These are phyloP conservation scores for Cheilosia impressa DNA, from an alignment of 2,888 invertebrate species.

Conservation along the genomic window DNA sequence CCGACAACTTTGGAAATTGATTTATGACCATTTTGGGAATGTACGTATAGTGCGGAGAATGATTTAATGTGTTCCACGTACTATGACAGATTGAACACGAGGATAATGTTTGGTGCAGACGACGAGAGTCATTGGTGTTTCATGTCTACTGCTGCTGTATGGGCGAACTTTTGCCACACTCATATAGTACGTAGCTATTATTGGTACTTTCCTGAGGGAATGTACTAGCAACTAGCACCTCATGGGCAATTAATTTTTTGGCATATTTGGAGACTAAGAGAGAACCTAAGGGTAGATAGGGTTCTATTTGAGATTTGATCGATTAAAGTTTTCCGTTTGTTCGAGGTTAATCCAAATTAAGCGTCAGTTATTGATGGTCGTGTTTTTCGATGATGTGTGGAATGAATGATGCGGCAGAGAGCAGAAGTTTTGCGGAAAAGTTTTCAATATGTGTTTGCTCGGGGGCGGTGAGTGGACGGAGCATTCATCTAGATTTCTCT, in stretches of 20 bases:
- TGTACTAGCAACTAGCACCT: conserved; percentile 30
- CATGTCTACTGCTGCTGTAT: conserved; percentile 16
- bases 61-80: conserved; percentile 72
- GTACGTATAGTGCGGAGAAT: conserved; percentile 39
- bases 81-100: conserved; percentile 74
- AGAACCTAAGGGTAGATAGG: neutral
- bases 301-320: conserved; percentile 50
- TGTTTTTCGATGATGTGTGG: conserved; percentile 25
- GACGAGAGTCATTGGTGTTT: conserved; percentile 57
- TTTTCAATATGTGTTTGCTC: conserved; percentile 26
- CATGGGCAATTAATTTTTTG: conserved; percentile 60
- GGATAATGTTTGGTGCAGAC: conserved; percentile 69
- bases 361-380: conserved; percentile 58
- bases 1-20: conserved; percentile 64
- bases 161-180: conserved; percentile 11
- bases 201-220: conserved; percentile 17
- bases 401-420: conserved; percentile 48
- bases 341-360: conserved; percentile 61
- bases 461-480: neutral
- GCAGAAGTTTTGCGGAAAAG: conserved; percentile 42
- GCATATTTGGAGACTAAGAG: conserved; percentile 9
- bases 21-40: conserved; percentile 64
- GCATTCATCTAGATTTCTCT: neutral
- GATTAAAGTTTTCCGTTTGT: conserved; percentile 63
- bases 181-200: neutral